Evolutionary conservation across 2,797 vertebrate species (phyloP).

Genomic region (Enteromius afrohamiltoni): DNA sequence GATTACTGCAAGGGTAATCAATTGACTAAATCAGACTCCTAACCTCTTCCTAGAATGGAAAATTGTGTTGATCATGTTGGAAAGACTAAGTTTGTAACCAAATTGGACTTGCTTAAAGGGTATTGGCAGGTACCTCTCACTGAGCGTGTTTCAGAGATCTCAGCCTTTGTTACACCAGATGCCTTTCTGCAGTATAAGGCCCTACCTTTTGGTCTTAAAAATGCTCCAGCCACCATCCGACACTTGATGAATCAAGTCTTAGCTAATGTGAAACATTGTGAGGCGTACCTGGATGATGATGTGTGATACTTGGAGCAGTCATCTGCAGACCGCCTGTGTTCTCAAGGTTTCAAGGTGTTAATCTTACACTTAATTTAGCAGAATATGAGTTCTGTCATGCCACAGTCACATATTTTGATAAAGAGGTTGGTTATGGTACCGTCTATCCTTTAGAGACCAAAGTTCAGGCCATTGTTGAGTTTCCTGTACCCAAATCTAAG

Average conservation of each 20-base stretch:
- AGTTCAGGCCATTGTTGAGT: not conserved
- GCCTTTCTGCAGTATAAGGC: too few species aligned
- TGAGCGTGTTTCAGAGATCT: too few species aligned
- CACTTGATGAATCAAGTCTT: not conserved
- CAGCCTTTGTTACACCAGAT: too few species aligned
- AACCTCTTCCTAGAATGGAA: not conserved
- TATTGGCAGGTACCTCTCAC: too few species aligned
- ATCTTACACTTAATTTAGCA: not conserved
- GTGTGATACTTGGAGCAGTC: not conserved
- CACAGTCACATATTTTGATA: not conserved
- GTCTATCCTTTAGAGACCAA: not conserved
- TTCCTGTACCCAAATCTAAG: not conserved
- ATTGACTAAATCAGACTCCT: not conserved
- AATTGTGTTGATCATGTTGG: not conserved
- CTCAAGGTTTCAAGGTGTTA: not conserved
- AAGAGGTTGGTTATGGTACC: not conserved
- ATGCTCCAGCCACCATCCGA: not conserved
- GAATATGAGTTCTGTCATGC: not conserved
- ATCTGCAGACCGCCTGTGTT: not conserved
- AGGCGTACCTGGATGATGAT: not conserved
- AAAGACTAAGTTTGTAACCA: not conserved
- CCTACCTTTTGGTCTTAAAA: too few species aligned
- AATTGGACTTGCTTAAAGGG: too few species aligned
- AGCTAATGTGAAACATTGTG: not conserved
- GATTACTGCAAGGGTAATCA: not conserved